Conservation (phyloP, 2,797 vertebrate species). For the Lepilemur ruficaudatus region DNA sequence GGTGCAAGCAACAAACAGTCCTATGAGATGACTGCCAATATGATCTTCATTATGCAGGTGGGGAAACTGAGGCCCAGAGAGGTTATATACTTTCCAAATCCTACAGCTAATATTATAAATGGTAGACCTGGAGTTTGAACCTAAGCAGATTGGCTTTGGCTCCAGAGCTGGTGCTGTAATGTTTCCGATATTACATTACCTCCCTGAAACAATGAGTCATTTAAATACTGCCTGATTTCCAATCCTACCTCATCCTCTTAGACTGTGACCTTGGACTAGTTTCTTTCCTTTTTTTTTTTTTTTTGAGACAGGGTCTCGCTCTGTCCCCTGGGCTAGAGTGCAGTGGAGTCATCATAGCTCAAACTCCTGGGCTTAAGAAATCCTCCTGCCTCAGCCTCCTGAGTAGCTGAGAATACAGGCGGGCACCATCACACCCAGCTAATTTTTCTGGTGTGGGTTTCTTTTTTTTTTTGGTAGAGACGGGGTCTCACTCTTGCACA, state of each 20-base stretch:
- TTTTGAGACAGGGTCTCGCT: neutral
- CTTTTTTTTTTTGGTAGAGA: neutral
- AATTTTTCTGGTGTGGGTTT: neutral
- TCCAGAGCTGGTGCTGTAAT: neutral
- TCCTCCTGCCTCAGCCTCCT: neutral
- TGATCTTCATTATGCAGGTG: neutral
- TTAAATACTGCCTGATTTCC: neutral
- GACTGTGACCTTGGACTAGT: neutral
- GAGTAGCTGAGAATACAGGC: neutral
- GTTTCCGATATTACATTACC: neutral
- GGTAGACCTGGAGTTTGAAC: neutral
- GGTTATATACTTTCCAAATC: neutral
- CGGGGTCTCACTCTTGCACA: neutral
- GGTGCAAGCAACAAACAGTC: neutral
- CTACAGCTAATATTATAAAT: neutral
- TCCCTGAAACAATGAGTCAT: neutral
- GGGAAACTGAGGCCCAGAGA: neutral
- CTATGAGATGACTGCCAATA: neutral
- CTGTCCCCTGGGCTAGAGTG: neutral
- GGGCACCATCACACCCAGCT: accelerated
- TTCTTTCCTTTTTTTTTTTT: neutral
- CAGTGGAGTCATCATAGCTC: neutral
- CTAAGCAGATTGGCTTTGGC: neutral
- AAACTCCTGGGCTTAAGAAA: neutral
- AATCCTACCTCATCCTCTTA: neutral